Evolutionary conservation across 2,797 vertebrate genomes (phyloP).

Genomic region (Sphenodon punctatus): DNA sequence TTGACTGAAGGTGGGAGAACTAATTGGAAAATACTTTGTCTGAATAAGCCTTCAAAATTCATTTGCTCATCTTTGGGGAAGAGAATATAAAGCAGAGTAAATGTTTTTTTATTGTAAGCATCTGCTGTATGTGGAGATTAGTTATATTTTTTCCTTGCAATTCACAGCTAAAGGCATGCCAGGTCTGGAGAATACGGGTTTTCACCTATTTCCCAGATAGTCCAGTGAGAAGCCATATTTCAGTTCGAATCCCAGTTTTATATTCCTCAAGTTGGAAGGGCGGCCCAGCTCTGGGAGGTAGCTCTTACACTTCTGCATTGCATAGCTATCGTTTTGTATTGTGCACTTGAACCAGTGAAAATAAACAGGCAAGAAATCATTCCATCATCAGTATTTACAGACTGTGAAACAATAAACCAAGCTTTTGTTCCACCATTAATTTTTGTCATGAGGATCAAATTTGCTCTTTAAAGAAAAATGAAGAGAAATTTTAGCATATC

Average conservation of each 20-base stretch:
- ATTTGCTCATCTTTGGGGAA: not conserved
- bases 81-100: not conserved
- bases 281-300: not conserved
- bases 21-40: not conserved
- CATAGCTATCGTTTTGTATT: too few relatives aligned
- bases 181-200: not conserved
- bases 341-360: too few relatives aligned
- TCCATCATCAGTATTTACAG: too few relatives aligned
- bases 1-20: not conserved
- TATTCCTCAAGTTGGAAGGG: not conserved
- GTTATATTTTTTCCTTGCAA: not conserved
- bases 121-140: not conserved
- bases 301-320: not conserved
- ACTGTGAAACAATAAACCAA: too few relatives aligned
- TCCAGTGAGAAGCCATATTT: not conserved
- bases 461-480: conserved; percentile 29
- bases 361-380: too few relatives aligned
- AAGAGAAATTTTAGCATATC: not conserved
- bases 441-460: not conserved
- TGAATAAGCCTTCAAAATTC: not conserved
- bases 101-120: not conserved
- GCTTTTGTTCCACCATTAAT: too few relatives aligned
- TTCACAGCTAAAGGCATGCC: not conserved
- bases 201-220: not conserved
- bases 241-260: not conserved